phyloP scores from a whole-genome alignment of 2,888 invertebrate genomes.

The Heliconius erato region DNA sequence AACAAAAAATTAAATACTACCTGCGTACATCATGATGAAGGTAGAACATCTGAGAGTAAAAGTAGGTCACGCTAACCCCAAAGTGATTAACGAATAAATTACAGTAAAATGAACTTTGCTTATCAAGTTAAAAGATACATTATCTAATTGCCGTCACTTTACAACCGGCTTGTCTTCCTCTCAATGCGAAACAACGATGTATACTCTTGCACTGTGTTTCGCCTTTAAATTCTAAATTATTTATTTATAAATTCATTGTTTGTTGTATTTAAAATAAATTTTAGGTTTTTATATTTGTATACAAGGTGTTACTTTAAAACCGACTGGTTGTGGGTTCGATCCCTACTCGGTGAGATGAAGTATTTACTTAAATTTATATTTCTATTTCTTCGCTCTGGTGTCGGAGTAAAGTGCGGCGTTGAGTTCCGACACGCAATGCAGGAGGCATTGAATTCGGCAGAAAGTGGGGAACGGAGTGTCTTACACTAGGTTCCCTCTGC shows the following conservation, averaged over 20 bases:
- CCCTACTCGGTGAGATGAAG: no score
- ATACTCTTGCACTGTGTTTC: constrained; percentile 1
- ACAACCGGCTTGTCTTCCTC: constrained; percentile 25
- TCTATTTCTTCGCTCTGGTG: no score
- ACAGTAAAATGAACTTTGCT: constrained; percentile 30
- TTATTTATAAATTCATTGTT: neutral
- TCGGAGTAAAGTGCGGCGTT: no score
- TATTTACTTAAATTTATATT: no score
- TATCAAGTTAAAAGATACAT: constrained; percentile 44
- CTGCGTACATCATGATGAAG: constrained; percentile 6
- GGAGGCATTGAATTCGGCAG: no score
- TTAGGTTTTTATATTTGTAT: no score
- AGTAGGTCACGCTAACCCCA: constrained; percentile 26
- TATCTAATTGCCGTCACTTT: constrained; percentile 43
- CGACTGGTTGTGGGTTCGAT: no score
- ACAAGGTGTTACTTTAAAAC: no score
- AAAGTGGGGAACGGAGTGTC: no score
- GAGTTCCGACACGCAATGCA: no score
- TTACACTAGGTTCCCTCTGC: no score
- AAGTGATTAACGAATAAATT: constrained; percentile 26
- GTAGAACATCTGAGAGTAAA: constrained; percentile 7
- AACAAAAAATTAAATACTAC: constrained; percentile 5
- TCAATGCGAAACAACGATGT: constrained; percentile 15
- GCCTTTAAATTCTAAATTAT: neutral
- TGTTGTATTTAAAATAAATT: neutral